Conservation (phyloP, 2,113 vertebrate species). For the Silurus meridionalis region DNA sequence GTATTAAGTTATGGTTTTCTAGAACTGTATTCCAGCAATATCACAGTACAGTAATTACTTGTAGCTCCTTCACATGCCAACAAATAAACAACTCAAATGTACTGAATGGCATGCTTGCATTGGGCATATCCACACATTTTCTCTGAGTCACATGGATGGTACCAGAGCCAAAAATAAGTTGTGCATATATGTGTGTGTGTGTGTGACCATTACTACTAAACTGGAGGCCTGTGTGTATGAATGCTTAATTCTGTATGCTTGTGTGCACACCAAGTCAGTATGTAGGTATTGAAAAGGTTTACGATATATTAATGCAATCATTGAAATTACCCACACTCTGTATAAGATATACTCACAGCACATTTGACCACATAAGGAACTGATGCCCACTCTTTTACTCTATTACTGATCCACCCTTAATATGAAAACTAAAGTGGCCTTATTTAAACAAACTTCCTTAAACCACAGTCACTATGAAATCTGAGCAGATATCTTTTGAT, state of each 20-base stretch:
- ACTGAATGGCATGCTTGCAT: not conserved
- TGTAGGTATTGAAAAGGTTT: not conserved
- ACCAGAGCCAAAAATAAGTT: not conserved
- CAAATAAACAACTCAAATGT: not conserved
- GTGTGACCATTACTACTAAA: not conserved
- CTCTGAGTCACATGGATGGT: not conserved
- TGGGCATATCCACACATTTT: not conserved
- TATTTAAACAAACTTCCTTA: not conserved
- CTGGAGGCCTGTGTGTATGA: conserved; percentile 10
- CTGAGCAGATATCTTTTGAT: not conserved
- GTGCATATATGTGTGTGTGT: not conserved
- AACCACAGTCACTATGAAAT: not conserved
- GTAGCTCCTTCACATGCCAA: not conserved
- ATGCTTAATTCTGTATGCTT: not conserved
- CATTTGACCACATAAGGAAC: not conserved
- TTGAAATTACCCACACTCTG: not conserved
- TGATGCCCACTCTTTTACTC: not conserved
- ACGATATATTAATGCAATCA: not conserved
- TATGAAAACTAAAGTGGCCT: not conserved
- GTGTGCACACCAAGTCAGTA: not conserved
- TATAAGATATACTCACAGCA: not conserved
- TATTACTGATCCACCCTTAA: not conserved
- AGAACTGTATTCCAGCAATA: too few species aligned
- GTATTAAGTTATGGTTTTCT: too few species aligned
- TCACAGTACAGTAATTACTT: not conserved